Conservation (phyloP, 2,113 vertebrate genomes). For the Anguilla japonica region DNA sequence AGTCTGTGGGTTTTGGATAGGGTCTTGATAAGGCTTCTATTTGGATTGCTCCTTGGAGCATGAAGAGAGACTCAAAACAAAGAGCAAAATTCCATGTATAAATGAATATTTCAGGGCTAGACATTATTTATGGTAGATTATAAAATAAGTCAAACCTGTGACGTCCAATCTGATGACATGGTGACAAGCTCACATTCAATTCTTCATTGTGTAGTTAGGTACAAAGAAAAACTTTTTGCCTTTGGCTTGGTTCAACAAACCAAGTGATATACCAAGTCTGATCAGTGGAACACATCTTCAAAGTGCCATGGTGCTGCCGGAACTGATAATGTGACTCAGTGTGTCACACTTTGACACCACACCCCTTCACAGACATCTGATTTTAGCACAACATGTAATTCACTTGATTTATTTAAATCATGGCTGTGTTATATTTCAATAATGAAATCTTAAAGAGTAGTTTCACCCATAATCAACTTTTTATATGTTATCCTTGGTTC, state of each 20-base stretch:
- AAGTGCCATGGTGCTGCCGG: background rate
- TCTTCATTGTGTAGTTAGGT: no score
- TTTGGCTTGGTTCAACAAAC: background rate
- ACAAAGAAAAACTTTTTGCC: background rate
- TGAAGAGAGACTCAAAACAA: conserved; percentile 4
- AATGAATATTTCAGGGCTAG: background rate
- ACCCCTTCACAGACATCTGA: no score
- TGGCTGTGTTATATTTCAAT: no score
- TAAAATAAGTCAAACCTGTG: background rate
- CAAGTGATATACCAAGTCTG: background rate
- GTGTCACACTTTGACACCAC: no score
- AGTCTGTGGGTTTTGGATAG: background rate
- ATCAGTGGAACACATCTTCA: background rate
- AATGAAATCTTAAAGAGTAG: no score
- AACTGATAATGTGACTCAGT: no score
- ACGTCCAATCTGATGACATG: background rate
- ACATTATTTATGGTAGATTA: background rate
- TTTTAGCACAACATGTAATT: no score
- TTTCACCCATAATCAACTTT: no score
- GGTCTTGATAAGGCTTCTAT: no score
- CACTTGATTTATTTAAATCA: no score
- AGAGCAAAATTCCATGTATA: background rate
- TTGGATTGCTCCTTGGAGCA: background rate
- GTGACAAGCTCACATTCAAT: background rate
- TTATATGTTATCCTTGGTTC: no score